These are phyloP conservation scores for Salarias fasciatus DNA, from an alignment of 2,797 vertebrate species.

Conservation along the genomic window DNA sequence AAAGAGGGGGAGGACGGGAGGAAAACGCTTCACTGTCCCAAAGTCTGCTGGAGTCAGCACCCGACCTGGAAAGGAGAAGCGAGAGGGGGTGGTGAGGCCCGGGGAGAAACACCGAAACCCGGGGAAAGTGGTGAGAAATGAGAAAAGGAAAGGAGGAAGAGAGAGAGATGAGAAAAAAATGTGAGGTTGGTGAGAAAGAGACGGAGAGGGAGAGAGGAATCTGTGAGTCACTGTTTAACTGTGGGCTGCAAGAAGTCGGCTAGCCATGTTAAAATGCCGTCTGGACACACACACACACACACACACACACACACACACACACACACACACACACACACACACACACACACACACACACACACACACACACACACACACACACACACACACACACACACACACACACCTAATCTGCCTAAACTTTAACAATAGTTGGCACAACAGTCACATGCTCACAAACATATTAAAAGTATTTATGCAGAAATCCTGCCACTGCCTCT, in stretches of 20 bases:
- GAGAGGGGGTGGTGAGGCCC: slow-evolving; percentile 19
- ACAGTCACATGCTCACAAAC: slow-evolving; percentile 12
- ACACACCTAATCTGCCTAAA: slow-evolving; percentile 36
- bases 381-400: slow-evolving; percentile 28
- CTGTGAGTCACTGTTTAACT: slow-evolving; percentile 87
- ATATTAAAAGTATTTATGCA: slow-evolving; percentile 47
- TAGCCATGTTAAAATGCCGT: slow-evolving; percentile 78
- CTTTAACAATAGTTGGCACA: slow-evolving; percentile 49
- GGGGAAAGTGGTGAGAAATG: slow-evolving; percentile 20
- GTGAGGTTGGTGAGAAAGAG: slow-evolving; percentile 46
- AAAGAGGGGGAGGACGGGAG: slow-evolving; percentile 28
- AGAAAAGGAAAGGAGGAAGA: slow-evolving; percentile 20
- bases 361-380: slow-evolving; percentile 24
- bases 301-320: neutral
- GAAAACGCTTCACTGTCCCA: slow-evolving; percentile 48
- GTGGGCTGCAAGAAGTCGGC: slow-evolving; percentile 80
- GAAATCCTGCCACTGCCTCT: slow-evolving; percentile 43
- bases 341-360: slow-evolving; percentile 24
- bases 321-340: slow-evolving; percentile 23
- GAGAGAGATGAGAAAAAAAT: slow-evolving; percentile 44
- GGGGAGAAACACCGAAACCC: slow-evolving; percentile 25
- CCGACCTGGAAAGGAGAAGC: slow-evolving; percentile 53
- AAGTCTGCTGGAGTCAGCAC: slow-evolving; percentile 61
- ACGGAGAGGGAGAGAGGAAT: slow-evolving; percentile 74
- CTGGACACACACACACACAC: slow-evolving; percentile 50